Conservation (phyloP, 2,113 vertebrate species). For the Rattus rattus region DNA sequence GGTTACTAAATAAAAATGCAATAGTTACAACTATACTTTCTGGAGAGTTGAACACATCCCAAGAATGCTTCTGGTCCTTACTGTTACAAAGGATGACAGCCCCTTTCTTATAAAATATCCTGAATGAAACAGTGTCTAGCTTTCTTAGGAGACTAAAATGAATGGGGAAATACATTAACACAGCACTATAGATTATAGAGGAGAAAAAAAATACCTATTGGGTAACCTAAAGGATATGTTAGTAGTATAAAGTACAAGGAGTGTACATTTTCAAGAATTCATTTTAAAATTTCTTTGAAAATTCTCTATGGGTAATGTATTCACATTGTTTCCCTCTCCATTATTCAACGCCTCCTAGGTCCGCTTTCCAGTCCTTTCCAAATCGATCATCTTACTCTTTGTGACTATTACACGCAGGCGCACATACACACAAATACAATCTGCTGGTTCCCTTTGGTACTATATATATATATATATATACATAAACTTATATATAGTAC, state of each 20-base stretch:
- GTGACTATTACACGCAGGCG: background rate
- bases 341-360: background rate
- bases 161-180: background rate
- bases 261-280: background rate
- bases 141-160: slow-evolving; percentile 8
- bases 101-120: slow-evolving; percentile 33
- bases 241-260: background rate
- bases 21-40: slow-evolving; percentile 62
- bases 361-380: background rate
- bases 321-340: background rate
- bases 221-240: background rate
- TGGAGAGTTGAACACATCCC: slow-evolving; percentile 16
- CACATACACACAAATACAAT: background rate
- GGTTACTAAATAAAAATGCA: slow-evolving; percentile 75
- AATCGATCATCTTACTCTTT: background rate
- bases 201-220: background rate
- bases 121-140: slow-evolving; percentile 25
- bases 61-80: slow-evolving; percentile 61
- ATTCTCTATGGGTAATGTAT: background rate
- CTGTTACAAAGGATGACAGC: slow-evolving; percentile 18
- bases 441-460: background rate
- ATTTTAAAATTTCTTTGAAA: background rate
- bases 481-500: no score
- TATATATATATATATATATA: background rate
- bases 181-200: background rate